Conservation (phyloP, 2,113 vertebrate species). For the Shinisaurus crocodilurus region DNA sequence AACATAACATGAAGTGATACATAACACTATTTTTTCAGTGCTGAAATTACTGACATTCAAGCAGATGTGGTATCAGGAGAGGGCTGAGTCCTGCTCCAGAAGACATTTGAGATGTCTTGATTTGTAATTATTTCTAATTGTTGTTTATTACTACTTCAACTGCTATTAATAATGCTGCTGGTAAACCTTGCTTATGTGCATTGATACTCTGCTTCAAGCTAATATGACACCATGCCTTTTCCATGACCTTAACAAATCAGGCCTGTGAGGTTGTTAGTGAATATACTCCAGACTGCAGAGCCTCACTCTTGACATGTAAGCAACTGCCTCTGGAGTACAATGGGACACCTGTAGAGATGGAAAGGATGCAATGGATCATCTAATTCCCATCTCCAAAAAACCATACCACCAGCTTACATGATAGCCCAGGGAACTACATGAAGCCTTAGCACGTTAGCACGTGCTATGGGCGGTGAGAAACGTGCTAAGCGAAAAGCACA, state of each 20-base stretch:
- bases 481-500: too few relatives aligned
- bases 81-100: background rate
- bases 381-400: background rate
- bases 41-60: slow-evolving; percentile 44
- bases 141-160: slow-evolving; percentile 34
- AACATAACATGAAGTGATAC: slow-evolving; percentile 10
- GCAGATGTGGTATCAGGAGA: slow-evolving; percentile 38
- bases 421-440: slow-evolving; percentile 2
- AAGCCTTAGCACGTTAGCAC: too few relatives aligned
- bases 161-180: slow-evolving; percentile 34
- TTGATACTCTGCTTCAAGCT: slow-evolving; percentile 5
- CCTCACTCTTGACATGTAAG: slow-evolving; percentile 38
- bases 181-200: background rate
- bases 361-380: background rate
- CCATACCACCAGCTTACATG: background rate
- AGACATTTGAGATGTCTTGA: background rate
- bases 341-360: background rate
- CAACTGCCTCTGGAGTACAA: slow-evolving; percentile 5
- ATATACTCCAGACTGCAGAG: background rate
- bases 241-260: slow-evolving; percentile 35
- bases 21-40: slow-evolving; percentile 7
- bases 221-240: background rate
- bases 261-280: background rate
- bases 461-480: too few relatives aligned
- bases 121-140: background rate